A percentile compares a stretch with the other conserved stretches of the same genome.
Evolutionary conservation across 2,888 invertebrate species (phyloP).

Genomic region (Cheilosia variabilis): DNA sequence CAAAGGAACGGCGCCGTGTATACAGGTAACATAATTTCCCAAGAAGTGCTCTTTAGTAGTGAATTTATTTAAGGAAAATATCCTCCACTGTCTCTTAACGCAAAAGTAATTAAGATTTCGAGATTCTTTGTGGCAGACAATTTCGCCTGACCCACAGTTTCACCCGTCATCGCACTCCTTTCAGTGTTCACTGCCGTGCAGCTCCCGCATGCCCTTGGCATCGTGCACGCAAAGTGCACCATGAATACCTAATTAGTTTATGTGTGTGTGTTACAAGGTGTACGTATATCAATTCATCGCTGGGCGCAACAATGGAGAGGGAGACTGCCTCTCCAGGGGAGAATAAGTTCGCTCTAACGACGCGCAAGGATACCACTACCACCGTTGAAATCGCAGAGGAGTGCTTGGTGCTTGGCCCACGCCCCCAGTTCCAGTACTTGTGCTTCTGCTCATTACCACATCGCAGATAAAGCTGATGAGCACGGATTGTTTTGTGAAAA

Average conservation of each 20-base stretch:
- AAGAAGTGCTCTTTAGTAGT: slow-evolving; percentile 54
- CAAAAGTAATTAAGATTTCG: slow-evolving; percentile 68
- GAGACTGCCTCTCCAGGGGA: slow-evolving; percentile 9
- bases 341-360: slow-evolving; percentile 43
- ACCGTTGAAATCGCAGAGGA: slow-evolving; percentile 49
- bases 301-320: slow-evolving; percentile 14
- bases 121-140: slow-evolving; percentile 54
- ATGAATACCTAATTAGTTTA: slow-evolving; percentile 66
- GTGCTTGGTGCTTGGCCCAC: slow-evolving; percentile 20
- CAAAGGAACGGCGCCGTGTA: neutral
- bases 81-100: slow-evolving; percentile 48
- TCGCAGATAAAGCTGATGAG: slow-evolving; percentile 36
- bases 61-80: slow-evolving; percentile 57
- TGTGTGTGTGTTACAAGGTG: slow-evolving; percentile 29
- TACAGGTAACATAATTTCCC: slow-evolving; percentile 33
- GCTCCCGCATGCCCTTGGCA: slow-evolving; percentile 60
- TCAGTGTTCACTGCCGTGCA: neutral
- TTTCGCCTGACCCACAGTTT: slow-evolving; percentile 29
- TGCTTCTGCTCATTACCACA: neutral
- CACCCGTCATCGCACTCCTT: slow-evolving; percentile 19
- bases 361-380: slow-evolving; percentile 55
- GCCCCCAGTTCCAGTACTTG: neutral
- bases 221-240: slow-evolving; percentile 55
- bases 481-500: slow-evolving; percentile 38
- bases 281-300: slow-evolving; percentile 48